Evolutionary conservation across 2,113 vertebrate genomes (phyloP), one percentile per base, ranked within the genome.

Genomic region (Hucho hucho): DNA sequence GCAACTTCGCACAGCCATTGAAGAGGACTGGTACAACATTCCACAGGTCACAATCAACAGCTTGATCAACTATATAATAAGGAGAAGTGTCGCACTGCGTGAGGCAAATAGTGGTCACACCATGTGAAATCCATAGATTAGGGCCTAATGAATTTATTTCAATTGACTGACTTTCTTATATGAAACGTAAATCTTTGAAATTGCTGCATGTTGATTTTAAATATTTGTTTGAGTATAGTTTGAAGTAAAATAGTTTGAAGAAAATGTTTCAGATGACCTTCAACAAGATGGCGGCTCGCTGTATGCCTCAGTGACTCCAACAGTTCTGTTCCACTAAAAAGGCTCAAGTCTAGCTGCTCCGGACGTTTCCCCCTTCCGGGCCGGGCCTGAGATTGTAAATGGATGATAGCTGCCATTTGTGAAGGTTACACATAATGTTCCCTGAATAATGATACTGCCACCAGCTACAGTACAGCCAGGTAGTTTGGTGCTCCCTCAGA

Each of bases 401-500:
- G 69, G 76, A 78, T 79, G 82, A 81, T 74, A 28, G 43, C 58
- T 63, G 61, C 61, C 66, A 46, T 70, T 75, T 81, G n/a, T 56
- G 73, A 84, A 84, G 82, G 82, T 78, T 83, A 79, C 66, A 76
- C 81, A 79, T 53, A 79, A 76, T 76, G 77, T 63, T 64, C 59
- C 43, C 53, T 73, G 77, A 76, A 74, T 76, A 77, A 66, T 67
- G 69, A 79, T 76, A 70, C 43, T 37, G 64, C 61, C 53, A n/a
- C 14, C 47, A 26, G 24, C 3, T 18, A 47, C 71, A 46, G 22
- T 69, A 4, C 16, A 53, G 37, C 4, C 16, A 16, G 49, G 49
- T 53, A 18, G 49, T 16, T 73, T 68, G 43, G 66, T 29, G 37
- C 49, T 22, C 12, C 67, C 59, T 64, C 18, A 28, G 49, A 43